Conservation (phyloP, 2,888 invertebrate genomes). For the Aphodius sticticus region DNA sequence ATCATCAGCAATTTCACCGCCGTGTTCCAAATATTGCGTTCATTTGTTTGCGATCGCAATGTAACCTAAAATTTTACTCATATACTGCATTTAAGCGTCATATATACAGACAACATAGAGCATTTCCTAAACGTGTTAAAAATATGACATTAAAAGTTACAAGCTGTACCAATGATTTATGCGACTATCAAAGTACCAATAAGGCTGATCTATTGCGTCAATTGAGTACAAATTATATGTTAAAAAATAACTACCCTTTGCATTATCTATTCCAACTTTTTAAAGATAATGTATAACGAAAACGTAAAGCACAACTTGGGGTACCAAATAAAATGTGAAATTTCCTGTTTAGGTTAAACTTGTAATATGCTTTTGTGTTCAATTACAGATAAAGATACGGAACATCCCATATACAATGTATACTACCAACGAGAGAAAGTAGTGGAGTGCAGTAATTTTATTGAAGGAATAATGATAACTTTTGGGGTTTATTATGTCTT, state of each 20-base stretch:
- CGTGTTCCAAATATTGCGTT: background rate
- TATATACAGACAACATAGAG: background rate
- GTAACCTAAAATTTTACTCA: background rate
- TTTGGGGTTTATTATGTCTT: background rate
- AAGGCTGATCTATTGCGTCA: background rate
- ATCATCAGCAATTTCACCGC: background rate
- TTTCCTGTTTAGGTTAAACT: background rate
- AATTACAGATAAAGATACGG: background rate
- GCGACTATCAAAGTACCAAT: background rate
- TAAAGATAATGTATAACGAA: too few species aligned
- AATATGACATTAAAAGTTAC: background rate
- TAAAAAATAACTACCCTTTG: too few species aligned
- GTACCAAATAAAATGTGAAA: background rate
- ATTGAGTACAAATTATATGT: background rate
- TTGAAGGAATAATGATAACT: background rate
- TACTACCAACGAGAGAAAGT: background rate
- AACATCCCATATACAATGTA: background rate
- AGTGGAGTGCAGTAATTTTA: background rate
- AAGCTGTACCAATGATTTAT: background rate
- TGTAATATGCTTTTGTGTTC: background rate
- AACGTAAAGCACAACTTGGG: background rate
- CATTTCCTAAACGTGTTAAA: background rate
- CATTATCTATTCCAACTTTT: too few species aligned
- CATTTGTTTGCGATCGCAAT: background rate
- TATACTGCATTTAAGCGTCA: background rate